Conservation (phyloP, 2,797 vertebrate genomes). For the Hoplostethus atlanticus region DNA sequence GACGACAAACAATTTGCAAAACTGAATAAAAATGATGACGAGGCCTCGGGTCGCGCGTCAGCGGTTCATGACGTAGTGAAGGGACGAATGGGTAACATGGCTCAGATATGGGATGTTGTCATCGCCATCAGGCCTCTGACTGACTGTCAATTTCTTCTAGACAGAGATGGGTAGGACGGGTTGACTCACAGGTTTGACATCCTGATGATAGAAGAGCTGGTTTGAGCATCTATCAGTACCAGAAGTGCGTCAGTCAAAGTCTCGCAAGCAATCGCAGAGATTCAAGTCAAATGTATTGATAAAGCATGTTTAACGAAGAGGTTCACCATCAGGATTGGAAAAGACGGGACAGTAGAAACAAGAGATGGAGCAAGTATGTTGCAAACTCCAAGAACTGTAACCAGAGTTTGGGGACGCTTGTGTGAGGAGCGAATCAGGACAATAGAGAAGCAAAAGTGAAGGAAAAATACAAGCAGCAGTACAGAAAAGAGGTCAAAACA, state of each 20-base stretch:
- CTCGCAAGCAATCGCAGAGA: no score
- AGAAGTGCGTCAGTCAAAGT: no score
- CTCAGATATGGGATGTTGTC: conserved; percentile 17
- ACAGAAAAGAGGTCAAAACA: not conserved
- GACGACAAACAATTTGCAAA: conserved; percentile 32
- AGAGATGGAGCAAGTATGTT: no score
- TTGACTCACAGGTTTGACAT: conserved; percentile 29
- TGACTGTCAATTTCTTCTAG: not conserved
- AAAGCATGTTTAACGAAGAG: no score
- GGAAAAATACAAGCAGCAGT: not conserved
- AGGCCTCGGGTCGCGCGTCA: conserved; percentile 30
- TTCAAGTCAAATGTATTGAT: no score
- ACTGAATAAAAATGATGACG: conserved; percentile 42
- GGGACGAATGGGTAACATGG: conserved; percentile 17
- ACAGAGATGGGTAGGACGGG: not conserved
- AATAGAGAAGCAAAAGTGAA: no score
- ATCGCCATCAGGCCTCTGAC: not conserved
- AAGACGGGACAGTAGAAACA: no score
- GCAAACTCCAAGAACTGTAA: no score
- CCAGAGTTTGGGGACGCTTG: no score
- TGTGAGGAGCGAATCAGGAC: no score
- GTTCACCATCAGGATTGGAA: no score
- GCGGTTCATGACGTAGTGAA: conserved; percentile 42
- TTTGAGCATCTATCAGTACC: no score
- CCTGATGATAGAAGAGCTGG: conserved; percentile 11